A percentile compares a stretch with the other conserved stretches of the same genome.
These are phyloP conservation scores for Oscarella lobularis DNA, from an alignment of 37 sponge, comb jelly and placozoan genomes.

Conservation along the genomic window DNA sequence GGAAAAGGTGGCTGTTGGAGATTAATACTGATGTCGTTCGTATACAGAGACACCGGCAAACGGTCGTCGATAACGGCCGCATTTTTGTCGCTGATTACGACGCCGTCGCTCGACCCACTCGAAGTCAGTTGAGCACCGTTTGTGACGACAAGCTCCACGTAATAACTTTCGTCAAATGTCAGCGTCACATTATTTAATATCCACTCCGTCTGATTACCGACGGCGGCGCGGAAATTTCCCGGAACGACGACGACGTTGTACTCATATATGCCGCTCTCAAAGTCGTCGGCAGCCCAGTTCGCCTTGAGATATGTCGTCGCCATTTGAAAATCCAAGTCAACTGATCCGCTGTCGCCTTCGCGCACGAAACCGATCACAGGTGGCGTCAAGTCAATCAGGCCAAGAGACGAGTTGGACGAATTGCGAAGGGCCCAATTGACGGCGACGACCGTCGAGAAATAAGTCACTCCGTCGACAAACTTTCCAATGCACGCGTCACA, in stretches of 20 bases:
- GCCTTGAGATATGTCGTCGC: not conserved
- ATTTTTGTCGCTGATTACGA: not conserved
- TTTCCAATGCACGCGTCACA: not conserved
- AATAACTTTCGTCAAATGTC: not conserved
- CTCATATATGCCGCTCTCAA: not conserved
- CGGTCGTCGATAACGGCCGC: too few relatives aligned
- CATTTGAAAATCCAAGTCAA: slow-evolving; percentile 26
- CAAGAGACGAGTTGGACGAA: not conserved
- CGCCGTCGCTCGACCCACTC: not conserved
- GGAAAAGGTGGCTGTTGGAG: too few relatives aligned
- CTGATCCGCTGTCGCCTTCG: not conserved
- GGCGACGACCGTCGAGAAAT: not conserved
- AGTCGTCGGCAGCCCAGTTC: slow-evolving; percentile 12
- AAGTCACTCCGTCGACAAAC: not conserved
- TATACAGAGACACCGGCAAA: too few relatives aligned
- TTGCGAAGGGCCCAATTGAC: not conserved
- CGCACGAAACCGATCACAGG: not conserved
- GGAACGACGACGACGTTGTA: not conserved
- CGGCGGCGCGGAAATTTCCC: too few relatives aligned
- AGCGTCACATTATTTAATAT: not conserved
- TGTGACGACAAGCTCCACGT: not conserved
- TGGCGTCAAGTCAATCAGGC: not conserved
- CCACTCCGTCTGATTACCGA: too few relatives aligned
- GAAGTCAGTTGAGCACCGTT: not conserved
- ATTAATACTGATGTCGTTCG: too few relatives aligned